These are phyloP conservation scores for Hypselothyrea guttata DNA, from an alignment of 2,888 invertebrate species.

Conservation along the genomic window DNA sequence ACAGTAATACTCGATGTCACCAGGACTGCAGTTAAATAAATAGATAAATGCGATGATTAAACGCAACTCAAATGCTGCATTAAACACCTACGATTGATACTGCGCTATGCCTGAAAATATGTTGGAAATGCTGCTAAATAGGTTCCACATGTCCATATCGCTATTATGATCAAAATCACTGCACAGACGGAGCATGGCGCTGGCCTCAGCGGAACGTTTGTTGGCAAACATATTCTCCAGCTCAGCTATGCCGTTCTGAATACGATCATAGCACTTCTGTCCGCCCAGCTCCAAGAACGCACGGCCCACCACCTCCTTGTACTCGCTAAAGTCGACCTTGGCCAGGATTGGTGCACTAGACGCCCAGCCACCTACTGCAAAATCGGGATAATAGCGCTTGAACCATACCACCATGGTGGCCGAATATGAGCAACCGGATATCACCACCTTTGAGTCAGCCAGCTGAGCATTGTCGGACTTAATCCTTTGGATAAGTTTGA, in stretches of 20 bases:
- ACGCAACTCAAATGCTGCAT: too few species aligned
- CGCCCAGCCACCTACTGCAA: slow-evolving; percentile 85
- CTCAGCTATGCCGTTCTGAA: slow-evolving; percentile 77
- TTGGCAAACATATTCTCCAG: slow-evolving; percentile 72
- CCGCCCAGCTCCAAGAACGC: slow-evolving; percentile 77
- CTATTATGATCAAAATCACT: slow-evolving; percentile 72
- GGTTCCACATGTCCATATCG: slow-evolving; percentile 77
- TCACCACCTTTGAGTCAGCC: slow-evolving; percentile 81
- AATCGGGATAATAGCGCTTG: slow-evolving; percentile 85
- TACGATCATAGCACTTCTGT: slow-evolving; percentile 76
- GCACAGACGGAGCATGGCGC: slow-evolving; percentile 78
- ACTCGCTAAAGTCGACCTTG: slow-evolving; percentile 84
- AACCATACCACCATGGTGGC: slow-evolving; percentile 88
- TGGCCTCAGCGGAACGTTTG: slow-evolving; percentile 70
- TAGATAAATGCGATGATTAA: not conserved
- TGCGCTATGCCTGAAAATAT: slow-evolving; percentile 76
- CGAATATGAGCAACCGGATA: slow-evolving; percentile 87
- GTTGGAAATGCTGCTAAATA: slow-evolving; percentile 78
- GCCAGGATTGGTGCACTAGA: slow-evolving; percentile 87
- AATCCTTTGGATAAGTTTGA: slow-evolving; percentile 84
- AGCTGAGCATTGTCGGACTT: slow-evolving; percentile 78
- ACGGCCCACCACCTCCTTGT: slow-evolving; percentile 79
- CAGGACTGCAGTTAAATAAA: slow-evolving; percentile 37
- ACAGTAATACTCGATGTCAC: slow-evolving; percentile 63
- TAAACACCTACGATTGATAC: slow-evolving; percentile 67